phyloP scores from a whole-genome alignment of 2,888 invertebrate species.

The Dugesia japonica region DNA sequence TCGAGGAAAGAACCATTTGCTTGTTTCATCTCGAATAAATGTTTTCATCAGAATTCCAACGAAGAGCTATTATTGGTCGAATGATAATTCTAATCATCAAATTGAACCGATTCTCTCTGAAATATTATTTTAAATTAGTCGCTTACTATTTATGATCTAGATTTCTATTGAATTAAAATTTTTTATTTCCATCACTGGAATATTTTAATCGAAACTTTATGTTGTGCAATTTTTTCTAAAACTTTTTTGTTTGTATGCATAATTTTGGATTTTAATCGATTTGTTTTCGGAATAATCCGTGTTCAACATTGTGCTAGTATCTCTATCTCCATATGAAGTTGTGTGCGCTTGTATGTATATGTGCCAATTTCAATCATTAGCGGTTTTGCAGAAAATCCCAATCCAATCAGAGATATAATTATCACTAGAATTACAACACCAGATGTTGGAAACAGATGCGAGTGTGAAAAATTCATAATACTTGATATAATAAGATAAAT shows the following conservation, averaged over 20 bases:
- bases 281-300: neutral
- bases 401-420: neutral
- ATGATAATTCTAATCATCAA: neutral
- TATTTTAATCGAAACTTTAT: too few relatives aligned
- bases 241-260: neutral
- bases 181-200: too few relatives aligned
- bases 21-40: too few relatives aligned
- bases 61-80: neutral
- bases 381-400: neutral
- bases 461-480: constrained; percentile 1
- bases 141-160: constrained; percentile 3
- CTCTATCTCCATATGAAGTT: too few relatives aligned
- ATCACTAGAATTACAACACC: neutral
- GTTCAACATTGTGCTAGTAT: neutral
- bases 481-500: neutral
- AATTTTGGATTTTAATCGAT: neutral
- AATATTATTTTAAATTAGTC: neutral
- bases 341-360: too few relatives aligned
- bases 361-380: too few relatives aligned
- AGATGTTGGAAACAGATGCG: constrained; percentile 6
- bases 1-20: too few relatives aligned
- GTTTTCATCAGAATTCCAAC: too few relatives aligned
- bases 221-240: neutral
- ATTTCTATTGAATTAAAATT: neutral
- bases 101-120: neutral